phyloP scores from a whole-genome alignment of 1,140 invertebrate species.

The Macrosteles quadrilineatus region DNA sequence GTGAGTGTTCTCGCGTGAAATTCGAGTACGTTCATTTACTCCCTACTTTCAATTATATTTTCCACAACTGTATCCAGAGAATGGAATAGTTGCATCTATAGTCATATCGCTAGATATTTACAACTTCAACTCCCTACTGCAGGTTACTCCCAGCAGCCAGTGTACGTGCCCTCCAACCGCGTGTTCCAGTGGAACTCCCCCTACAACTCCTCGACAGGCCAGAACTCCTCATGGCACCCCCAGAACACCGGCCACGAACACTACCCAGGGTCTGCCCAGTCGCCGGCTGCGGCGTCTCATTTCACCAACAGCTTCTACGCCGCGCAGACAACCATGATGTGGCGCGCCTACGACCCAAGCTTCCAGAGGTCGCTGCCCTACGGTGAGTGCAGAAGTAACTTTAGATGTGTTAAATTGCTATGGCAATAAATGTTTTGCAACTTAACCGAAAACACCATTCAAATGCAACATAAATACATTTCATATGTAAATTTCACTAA shows the following conservation, averaged over 20 bases:
- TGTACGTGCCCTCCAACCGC: constrained; percentile 31
- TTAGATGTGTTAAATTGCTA: too few relatives aligned
- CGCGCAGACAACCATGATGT: constrained; percentile 65
- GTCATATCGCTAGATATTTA: too few relatives aligned
- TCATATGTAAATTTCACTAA: too few relatives aligned
- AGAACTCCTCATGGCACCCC: constrained; percentile 9
- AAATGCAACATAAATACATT: too few relatives aligned
- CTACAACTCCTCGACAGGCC: neutral
- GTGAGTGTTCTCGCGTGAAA: too few relatives aligned
- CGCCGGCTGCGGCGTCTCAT: constrained; percentile 43
- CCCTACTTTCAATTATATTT: too few relatives aligned
- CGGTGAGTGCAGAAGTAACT: too few relatives aligned
- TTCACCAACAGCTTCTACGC: constrained; percentile 61
- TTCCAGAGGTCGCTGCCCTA: constrained; percentile 75
- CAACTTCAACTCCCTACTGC: neutral
- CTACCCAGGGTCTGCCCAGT: constrained; percentile 49
- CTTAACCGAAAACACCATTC: too few relatives aligned
- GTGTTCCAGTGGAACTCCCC: constrained; percentile 18
- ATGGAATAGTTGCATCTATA: too few relatives aligned
- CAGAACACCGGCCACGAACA: constrained; percentile 34
- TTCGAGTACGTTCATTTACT: too few relatives aligned
- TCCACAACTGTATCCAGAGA: too few relatives aligned
- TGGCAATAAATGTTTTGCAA: too few relatives aligned
- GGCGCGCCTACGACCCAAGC: constrained; percentile 72
- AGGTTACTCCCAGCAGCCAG: constrained; percentile 28